A percentile compares a stretch with the other conserved stretches of the same genome.
Evolutionary conservation across 2,113 vertebrate genomes (phyloP).

Genomic region (Cynoglossus semilaevis): DNA sequence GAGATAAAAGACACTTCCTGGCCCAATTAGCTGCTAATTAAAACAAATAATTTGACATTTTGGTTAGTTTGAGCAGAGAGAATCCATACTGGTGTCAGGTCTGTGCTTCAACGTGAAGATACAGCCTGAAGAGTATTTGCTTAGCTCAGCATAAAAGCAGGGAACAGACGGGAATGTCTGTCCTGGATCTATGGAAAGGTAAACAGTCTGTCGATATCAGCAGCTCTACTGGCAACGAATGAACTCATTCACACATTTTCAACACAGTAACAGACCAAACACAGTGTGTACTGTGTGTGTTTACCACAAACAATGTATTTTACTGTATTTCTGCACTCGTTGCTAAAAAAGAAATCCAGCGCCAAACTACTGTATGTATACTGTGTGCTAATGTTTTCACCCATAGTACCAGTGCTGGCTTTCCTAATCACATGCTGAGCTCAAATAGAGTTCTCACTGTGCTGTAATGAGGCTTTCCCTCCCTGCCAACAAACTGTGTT

Average conservation of each 20-base stretch:
- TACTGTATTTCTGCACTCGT: not conserved
- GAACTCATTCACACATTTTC: not conserved
- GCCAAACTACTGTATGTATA: not conserved
- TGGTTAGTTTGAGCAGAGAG: not conserved
- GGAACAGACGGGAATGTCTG: not conserved
- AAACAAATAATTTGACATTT: constrained; percentile 4
- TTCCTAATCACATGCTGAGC: constrained; percentile 2
- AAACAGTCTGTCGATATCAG: not conserved
- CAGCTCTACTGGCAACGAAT: not conserved
- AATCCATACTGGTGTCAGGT: not conserved
- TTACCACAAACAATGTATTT: not conserved
- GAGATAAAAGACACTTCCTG: not conserved
- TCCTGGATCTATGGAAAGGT: not conserved
- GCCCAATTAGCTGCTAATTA: not conserved
- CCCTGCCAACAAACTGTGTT: constrained; percentile 12
- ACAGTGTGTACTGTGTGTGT: no score
- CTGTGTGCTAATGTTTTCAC: not conserved
- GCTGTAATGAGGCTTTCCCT: constrained; percentile 16
- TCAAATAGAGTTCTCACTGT: constrained; percentile 21
- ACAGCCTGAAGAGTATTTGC: not conserved
- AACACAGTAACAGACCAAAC: not conserved
- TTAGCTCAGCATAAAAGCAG: constrained; percentile 4
- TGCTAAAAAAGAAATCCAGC: not conserved
- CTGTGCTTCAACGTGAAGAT: not conserved
- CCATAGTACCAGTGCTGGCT: not conserved